Conservation (phyloP, 2,888 invertebrate genomes). For the Lucinisca nassula region DNA sequence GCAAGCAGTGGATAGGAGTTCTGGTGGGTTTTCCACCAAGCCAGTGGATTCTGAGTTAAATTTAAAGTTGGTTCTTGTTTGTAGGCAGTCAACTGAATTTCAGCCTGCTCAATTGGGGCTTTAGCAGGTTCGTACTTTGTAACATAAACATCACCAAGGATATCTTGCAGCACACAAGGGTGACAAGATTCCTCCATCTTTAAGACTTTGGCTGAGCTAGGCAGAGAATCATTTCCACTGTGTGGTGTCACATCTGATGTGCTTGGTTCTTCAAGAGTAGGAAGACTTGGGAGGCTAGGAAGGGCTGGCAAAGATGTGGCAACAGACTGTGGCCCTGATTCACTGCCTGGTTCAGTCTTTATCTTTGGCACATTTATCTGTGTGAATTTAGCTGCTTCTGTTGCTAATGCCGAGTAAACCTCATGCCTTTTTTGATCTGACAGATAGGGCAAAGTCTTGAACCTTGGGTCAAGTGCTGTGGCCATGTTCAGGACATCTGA, state of each 20-base stretch:
- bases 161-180: neutral
- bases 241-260: no score
- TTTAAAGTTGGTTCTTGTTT: neutral
- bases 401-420: neutral
- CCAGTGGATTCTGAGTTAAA: neutral
- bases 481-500: neutral
- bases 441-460: neutral
- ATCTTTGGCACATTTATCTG: neutral
- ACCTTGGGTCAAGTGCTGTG: neutral
- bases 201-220: neutral
- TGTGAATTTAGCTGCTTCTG: neutral
- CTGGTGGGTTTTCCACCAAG: constrained; percentile 5
- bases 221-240: neutral
- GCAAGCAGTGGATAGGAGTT: neutral
- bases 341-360: neutral
- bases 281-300: neutral
- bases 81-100: neutral
- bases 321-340: neutral
- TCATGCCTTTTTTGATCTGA: neutral
- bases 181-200: neutral
- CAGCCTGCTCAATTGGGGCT: neutral
- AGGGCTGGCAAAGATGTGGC: neutral
- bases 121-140: neutral
- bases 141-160: neutral
- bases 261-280: no score